These are phyloP conservation scores for Diabrotica virgifera DNA, from an alignment of 1,140 invertebrate species.

Conservation along the genomic window DNA sequence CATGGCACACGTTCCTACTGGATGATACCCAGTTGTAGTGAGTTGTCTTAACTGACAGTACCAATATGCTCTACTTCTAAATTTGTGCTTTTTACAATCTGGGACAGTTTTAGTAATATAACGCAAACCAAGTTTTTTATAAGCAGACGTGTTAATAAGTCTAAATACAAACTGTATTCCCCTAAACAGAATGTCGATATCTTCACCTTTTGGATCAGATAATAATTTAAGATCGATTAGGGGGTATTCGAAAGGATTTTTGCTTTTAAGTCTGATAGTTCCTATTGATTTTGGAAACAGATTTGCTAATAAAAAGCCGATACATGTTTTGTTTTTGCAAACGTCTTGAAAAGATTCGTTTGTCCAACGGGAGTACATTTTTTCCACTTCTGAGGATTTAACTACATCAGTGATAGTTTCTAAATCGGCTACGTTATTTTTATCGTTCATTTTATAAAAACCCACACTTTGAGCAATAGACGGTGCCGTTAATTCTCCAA, in stretches of 20 bases:
- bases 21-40: constrained; percentile 26
- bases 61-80: constrained; percentile 6
- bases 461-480: constrained; percentile 22
- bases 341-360: constrained; percentile 20
- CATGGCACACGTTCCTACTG: constrained; percentile 60
- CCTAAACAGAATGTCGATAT: constrained; percentile 58
- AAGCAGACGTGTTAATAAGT: constrained; percentile 4
- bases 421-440: constrained; percentile 28
- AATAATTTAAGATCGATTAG: constrained; percentile 79
- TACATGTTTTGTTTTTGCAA: constrained; percentile 50
- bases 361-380: constrained; percentile 11
- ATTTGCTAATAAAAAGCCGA: constrained; percentile 42
- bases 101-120: neutral
- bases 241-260: constrained; percentile 72
- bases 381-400: constrained; percentile 6
- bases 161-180: constrained; percentile 52
- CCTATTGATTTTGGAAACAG: constrained; percentile 76
- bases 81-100: neutral
- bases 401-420: constrained; percentile 21
- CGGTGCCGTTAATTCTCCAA: constrained; percentile 25
- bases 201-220: constrained; percentile 59
- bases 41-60: constrained; percentile 12
- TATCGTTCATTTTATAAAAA: constrained; percentile 22
- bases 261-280: constrained; percentile 63
- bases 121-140: neutral